Conservation (phyloP, 2,797 vertebrate species). For the Enteromius viviparus region DNA sequence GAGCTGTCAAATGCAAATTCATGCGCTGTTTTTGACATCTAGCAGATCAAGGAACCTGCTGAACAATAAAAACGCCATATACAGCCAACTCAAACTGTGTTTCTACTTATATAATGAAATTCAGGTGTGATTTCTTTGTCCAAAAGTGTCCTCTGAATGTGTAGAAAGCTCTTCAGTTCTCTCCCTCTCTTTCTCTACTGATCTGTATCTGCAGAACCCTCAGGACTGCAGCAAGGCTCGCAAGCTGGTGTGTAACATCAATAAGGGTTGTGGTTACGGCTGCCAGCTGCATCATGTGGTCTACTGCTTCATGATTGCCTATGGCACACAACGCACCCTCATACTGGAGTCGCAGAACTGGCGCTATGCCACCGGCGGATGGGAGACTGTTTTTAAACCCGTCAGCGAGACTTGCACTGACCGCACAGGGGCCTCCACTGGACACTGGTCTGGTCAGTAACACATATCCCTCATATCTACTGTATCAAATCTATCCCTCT, state of each 20-base stretch:
- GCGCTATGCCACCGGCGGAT: constrained; percentile 96
- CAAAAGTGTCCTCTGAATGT: background rate
- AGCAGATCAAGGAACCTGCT: constrained; percentile 25
- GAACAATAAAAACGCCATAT: background rate
- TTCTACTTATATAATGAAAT: background rate
- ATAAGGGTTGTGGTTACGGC: constrained; percentile 98
- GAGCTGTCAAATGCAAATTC: background rate
- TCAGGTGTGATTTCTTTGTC: background rate
- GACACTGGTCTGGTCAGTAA: constrained; percentile 86
- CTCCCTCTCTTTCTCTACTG: background rate
- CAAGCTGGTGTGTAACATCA: constrained; percentile 99
- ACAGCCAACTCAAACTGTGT: background rate
- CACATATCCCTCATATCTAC: background rate
- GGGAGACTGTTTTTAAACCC: constrained; percentile 97
- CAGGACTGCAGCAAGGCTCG: constrained; percentile 95
- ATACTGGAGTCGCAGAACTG: constrained; percentile 98
- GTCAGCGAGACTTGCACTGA: constrained; percentile 90
- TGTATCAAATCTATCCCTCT: background rate
- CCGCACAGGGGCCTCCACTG: constrained; percentile 80
- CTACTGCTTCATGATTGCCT: constrained; percentile 99
- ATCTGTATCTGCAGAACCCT: constrained; percentile 82
- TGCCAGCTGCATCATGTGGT: constrained; percentile 99
- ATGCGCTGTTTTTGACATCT: constrained; percentile 22
- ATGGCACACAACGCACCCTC: constrained; percentile 93
- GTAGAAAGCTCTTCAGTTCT: background rate